Evolutionary conservation across 2,888 invertebrate species (phyloP).

Genomic region (Pantelozetes paolii): DNA sequence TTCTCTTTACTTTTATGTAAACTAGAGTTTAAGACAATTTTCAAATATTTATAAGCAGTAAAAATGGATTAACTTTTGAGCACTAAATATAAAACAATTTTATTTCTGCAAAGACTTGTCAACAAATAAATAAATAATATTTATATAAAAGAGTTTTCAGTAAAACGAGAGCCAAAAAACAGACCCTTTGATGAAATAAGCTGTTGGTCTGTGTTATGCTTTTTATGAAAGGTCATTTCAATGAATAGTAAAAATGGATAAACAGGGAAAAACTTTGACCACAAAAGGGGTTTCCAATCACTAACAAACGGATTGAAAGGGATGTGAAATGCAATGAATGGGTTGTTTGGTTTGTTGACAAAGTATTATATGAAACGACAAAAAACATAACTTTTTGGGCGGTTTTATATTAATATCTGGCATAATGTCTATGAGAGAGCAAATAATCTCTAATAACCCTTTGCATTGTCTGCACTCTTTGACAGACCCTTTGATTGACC

Average conservation of each 20-base stretch:
- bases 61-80: conserved; percentile 11
- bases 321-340: not conserved
- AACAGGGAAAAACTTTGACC: conserved; percentile 9
- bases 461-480: no score
- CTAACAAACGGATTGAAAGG: no score
- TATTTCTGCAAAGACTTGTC: no score
- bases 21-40: not conserved
- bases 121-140: no score
- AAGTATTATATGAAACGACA: conserved; percentile 19
- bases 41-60: conserved; percentile 21
- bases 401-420: conserved; percentile 4
- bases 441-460: conserved; percentile 28
- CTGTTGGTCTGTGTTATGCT: no score
- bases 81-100: not conserved
- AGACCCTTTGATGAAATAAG: no score
- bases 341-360: conserved; percentile 24
- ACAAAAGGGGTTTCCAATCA: conserved; percentile 30
- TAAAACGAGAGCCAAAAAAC: no score
- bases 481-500: no score
- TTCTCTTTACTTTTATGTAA: not conserved
- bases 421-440: conserved; percentile 16
- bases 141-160: no score
- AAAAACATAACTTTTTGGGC: conserved; percentile 31
- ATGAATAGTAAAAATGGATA: not conserved
- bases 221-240: conserved; percentile 21